phyloP scores from a whole-genome alignment of 2,797 vertebrate genomes.

The Graptemys geographica region DNA sequence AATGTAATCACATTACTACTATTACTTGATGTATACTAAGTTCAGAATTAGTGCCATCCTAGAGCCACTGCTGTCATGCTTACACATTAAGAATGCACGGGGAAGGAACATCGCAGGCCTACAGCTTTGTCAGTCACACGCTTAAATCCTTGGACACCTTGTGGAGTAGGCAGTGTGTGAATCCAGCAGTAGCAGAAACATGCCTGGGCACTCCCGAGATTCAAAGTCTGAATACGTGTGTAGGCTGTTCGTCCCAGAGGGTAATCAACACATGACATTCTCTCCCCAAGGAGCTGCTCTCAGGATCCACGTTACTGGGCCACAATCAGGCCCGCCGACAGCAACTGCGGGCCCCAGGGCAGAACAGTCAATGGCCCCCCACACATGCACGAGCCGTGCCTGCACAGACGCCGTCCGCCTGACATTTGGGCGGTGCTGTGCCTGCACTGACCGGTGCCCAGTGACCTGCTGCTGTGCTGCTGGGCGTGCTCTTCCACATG shows the following conservation, averaged over 20 bases:
- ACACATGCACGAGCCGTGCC: too few relatives aligned
- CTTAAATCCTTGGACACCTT: not conserved
- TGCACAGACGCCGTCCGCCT: too few relatives aligned
- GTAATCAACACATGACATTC: not conserved
- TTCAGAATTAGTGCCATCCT: not conserved
- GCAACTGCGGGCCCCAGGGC: too few relatives aligned
- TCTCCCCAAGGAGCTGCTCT: conserved; percentile 16
- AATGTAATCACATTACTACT: not conserved
- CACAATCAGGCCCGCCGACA: not conserved
- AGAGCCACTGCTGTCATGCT: not conserved
- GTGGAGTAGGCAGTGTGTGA: not conserved
- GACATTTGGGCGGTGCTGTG: too few relatives aligned
- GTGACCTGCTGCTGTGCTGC: too few relatives aligned
- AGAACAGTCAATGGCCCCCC: too few relatives aligned
- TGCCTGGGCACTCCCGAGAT: not conserved
- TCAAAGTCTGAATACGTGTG: not conserved
- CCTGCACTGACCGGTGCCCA: too few relatives aligned
- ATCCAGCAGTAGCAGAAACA: not conserved
- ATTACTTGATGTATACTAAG: not conserved
- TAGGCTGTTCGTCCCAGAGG: not conserved
- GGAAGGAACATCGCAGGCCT: not conserved
- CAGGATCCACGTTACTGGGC: not conserved
- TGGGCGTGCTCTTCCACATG: too few relatives aligned
- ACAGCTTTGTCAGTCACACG: accelerated
- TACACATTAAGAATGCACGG: not conserved